Evolutionary conservation across 2,113 vertebrate genomes (phyloP).

Genomic region (Pleuronectes platessa): DNA sequence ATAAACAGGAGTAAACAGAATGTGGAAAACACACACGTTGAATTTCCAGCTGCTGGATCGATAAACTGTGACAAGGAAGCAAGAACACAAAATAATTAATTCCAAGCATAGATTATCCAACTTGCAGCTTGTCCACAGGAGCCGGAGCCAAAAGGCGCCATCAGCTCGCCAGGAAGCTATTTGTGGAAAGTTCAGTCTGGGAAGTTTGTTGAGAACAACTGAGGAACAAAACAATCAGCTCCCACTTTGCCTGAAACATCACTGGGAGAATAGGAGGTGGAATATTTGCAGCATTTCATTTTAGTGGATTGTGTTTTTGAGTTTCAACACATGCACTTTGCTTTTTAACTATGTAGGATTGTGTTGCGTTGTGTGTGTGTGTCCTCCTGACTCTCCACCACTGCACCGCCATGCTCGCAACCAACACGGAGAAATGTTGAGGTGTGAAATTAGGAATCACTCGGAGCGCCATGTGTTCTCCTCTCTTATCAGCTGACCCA

Average conservation of each 20-base stretch:
- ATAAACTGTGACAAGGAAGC: neutral
- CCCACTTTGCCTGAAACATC: constrained; percentile 9
- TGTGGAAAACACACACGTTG: neutral
- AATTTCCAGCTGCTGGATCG: neutral
- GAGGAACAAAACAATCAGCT: constrained; percentile 10
- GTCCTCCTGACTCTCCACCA: constrained; percentile 10
- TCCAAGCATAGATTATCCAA: neutral
- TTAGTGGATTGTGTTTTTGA: neutral
- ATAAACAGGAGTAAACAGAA: neutral
- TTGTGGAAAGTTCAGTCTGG: neutral
- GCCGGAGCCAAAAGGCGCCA: neutral
- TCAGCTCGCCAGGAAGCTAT: neutral
- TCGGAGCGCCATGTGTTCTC: constrained; percentile 58
- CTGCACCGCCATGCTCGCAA: neutral
- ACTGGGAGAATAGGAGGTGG: neutral
- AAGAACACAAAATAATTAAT: neutral
- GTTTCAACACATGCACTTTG: constrained; percentile 9
- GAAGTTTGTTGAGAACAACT: constrained; percentile 6
- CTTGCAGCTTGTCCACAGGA: neutral
- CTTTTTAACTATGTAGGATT: constrained; percentile 30
- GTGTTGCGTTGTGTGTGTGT: constrained; percentile 8
- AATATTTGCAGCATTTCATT: neutral
- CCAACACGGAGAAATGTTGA: constrained; percentile 42
- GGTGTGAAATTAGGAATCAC: constrained; percentile 76
- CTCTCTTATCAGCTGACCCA: constrained; percentile 66